Conservation (phyloP, 2,888 invertebrate species). For the Bombylius discolor region DNA sequence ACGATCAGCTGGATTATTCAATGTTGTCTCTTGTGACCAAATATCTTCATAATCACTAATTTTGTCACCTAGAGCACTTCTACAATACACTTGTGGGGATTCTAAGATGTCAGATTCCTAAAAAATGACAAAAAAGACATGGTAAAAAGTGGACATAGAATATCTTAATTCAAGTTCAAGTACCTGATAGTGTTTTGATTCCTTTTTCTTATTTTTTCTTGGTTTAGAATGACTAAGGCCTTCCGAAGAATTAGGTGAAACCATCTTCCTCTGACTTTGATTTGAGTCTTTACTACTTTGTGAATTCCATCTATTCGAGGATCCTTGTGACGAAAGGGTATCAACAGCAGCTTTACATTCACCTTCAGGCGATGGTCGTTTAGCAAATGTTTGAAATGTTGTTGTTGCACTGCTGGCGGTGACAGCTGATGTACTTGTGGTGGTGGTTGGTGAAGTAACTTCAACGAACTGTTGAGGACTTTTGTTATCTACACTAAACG, state of each 20-base stretch:
- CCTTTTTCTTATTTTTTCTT: constrained; percentile 44
- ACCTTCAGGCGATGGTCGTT: constrained; percentile 59
- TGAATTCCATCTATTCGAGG: constrained; percentile 31
- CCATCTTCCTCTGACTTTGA: constrained; percentile 38
- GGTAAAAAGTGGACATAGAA: background rate
- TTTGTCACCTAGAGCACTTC: constrained; percentile 80
- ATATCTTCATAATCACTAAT: constrained; percentile 92
- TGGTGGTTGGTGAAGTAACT: constrained; percentile 29
- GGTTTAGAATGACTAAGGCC: constrained; percentile 39
- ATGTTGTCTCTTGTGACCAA: constrained; percentile 56
- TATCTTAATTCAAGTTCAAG: background rate
- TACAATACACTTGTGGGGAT: constrained; percentile 67
- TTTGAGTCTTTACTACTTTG: constrained; percentile 44
- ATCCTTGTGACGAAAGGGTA: constrained; percentile 55
- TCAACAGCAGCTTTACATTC: constrained; percentile 30
- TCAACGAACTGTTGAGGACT: constrained; percentile 29
- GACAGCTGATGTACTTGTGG: constrained; percentile 23
- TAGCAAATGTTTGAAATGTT: constrained; percentile 48
- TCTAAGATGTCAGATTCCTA: constrained; percentile 73
- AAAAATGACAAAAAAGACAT: constrained; percentile 22
- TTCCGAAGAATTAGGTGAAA: constrained; percentile 34
- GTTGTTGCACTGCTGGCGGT: constrained; percentile 19
- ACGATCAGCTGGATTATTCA: constrained; percentile 40
- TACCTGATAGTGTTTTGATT: constrained; percentile 60
- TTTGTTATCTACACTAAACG: constrained; percentile 50